Conservation (phyloP, 2,888 invertebrate species). For the Galerucella calmariensis region DNA sequence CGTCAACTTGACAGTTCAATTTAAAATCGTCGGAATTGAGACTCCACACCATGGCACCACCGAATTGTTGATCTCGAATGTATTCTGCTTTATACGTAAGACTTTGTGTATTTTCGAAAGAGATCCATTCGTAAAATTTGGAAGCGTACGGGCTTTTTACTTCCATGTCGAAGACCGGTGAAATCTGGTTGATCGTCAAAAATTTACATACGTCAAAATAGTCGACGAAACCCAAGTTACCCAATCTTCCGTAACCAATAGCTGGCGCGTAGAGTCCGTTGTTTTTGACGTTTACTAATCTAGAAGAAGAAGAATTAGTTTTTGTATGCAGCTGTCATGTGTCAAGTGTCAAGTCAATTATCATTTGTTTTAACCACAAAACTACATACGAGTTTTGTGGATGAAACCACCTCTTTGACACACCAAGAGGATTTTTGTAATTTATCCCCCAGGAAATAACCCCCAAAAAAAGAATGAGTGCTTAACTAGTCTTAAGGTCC, state of each 20-base stretch:
- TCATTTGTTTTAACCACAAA: too few relatives aligned
- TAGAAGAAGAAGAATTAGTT: conserved; percentile 50
- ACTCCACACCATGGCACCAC: conserved; percentile 87
- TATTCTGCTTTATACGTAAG: conserved; percentile 73
- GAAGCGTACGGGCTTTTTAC: conserved; percentile 83
- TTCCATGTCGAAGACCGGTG: conserved; percentile 72
- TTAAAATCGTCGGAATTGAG: conserved; percentile 83
- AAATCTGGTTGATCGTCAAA: conserved; percentile 67
- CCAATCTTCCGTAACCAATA: conserved; percentile 75
- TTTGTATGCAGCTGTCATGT: too few relatives aligned
- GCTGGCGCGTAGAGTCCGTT: conserved; percentile 78
- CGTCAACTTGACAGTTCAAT: conserved; percentile 67
- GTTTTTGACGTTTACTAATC: conserved; percentile 75
- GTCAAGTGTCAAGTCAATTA: too few relatives aligned
- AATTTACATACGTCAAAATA: conserved; percentile 79
- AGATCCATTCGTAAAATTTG: conserved; percentile 80
- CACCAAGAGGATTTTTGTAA: too few relatives aligned
- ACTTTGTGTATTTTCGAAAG: conserved; percentile 81
- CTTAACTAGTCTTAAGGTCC: too few relatives aligned
- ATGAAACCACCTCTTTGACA: too few relatives aligned
- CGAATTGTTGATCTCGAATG: conserved; percentile 67
- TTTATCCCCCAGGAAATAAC: too few relatives aligned
- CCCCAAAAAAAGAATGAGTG: too few relatives aligned
- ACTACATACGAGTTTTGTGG: too few relatives aligned
- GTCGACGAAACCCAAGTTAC: conserved; percentile 75